Base-by-base conservation (phyloP, 2,113 vertebrate genomes). In the Xyliphius kryptos region DNA sequence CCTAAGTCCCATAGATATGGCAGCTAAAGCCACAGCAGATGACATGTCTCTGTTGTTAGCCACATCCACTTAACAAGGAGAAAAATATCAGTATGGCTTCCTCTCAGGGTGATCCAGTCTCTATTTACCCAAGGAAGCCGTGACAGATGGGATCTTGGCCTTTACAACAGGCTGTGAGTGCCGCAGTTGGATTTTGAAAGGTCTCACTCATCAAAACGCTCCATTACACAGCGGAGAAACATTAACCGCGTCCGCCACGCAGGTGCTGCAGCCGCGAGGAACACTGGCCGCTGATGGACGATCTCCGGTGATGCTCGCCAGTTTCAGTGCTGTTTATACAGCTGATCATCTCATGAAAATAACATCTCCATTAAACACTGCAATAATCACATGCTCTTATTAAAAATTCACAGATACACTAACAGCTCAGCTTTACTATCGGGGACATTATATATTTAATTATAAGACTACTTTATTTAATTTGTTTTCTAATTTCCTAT, bases 131-230 rank as follows among this genome's bases (percentile, higher is more conserved):
- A 13, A 38, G 43, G 60, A 48, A 21, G 17, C 49, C 32, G 32
- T 37, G 65, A 72, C 65, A 72, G 66, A 72, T 68, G 61, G 66
- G 22, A 37, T 63, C 37, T 50, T 46, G 60, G 52, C 60, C 54
- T 71, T 66, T 68, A 72, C 71, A 62, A 63, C 32, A 22, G 26
- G 46, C 63, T 48, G 22, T 59, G 62, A 26, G 48, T 17, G 37
- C 61, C 32, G 37, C 66, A 68, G 64, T 72, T 66, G 73, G 73
- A 77, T 52, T 57, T 20, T 61, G 58, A 54, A 61, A 59, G 50
- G 64, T 58, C 66, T 65, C 60, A 71, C 70, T 75, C 75, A 81
- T 77, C 76, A 78, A 68, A 72, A 67, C 36, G 55, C 21, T 64
- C 73, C 63, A 70, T 73, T 76, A 73, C 70, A 70, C 14, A 32